phyloP scores from a whole-genome alignment of 92 coral and sea anemone species.

The Porites lobata region DNA sequence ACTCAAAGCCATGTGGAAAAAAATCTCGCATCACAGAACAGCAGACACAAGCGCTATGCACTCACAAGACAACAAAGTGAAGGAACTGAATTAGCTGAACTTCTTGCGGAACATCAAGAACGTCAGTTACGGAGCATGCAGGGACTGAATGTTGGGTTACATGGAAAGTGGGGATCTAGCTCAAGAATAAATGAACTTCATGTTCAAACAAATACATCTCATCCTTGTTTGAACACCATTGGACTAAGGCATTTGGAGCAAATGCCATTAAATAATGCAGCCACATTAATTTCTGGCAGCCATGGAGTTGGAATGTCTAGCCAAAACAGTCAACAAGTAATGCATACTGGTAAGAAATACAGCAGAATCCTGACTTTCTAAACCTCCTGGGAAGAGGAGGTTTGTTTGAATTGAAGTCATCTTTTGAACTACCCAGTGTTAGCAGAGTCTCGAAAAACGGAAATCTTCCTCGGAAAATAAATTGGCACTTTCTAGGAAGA shows the following conservation, averaged over 20 bases:
- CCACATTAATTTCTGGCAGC: background rate
- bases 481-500: too few relatives aligned
- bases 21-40: constrained; percentile 1
- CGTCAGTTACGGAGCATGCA: constrained; percentile 67
- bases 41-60: background rate
- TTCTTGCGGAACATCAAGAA: constrained; percentile 74
- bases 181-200: constrained; percentile 63
- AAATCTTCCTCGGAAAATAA: too few relatives aligned
- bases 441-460: too few relatives aligned
- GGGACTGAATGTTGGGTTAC: constrained; percentile 16
- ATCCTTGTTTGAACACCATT: background rate
- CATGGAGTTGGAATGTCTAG: background rate
- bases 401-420: too few relatives aligned
- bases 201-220: constrained; percentile 10
- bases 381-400: too few relatives aligned
- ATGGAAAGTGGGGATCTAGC: constrained; percentile 83
- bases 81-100: constrained; percentile 73
- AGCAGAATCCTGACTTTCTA: too few relatives aligned
- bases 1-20: constrained; percentile 20
- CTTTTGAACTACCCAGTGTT: too few relatives aligned
- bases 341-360: background rate
- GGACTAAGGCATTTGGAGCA: constrained; percentile 23
- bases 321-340: constrained; percentile 5
- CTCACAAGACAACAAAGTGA: constrained; percentile 45
- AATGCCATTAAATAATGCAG: constrained; percentile 32